These are phyloP conservation scores for Perdita meconis DNA, from an alignment of 2,888 invertebrate species.

Conservation along the genomic window DNA sequence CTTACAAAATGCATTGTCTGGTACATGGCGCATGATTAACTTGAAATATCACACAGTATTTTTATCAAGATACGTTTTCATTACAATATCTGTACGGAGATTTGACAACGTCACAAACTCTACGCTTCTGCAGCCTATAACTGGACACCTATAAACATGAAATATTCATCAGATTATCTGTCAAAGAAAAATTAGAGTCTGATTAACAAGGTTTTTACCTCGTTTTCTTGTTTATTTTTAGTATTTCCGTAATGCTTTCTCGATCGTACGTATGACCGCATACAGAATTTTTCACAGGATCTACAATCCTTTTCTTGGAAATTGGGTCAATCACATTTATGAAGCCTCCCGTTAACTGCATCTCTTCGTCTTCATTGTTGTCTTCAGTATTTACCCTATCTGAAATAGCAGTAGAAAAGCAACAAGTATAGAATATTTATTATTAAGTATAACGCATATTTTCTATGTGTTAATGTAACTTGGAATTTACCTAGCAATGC, in stretches of 20 bases:
- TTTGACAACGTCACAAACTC: constrained; percentile 68
- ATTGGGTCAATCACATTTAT: constrained; percentile 81
- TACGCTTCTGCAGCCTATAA: constrained; percentile 77
- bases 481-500: constrained; percentile 63
- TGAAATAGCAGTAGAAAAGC: constrained; percentile 13
- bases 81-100: constrained; percentile 73
- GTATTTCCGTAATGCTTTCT: constrained; percentile 70
- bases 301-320: constrained; percentile 77
- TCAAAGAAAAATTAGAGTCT: background rate
- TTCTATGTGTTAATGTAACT: background rate
- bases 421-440: background rate
- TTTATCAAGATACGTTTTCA: constrained; percentile 74
- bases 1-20: background rate
- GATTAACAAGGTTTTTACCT: constrained; percentile 67
- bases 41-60: constrained; percentile 53
- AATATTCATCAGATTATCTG: background rate
- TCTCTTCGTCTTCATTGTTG: constrained; percentile 69
- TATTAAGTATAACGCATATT: background rate
- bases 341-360: constrained; percentile 69
- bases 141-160: constrained; percentile 77
- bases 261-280: constrained; percentile 81
- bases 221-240: constrained; percentile 74
- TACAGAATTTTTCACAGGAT: constrained; percentile 78
- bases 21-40: background rate
- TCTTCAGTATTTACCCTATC: constrained; percentile 9